These are phyloP conservation scores for Eupeodes luniger DNA, from an alignment of 2,888 invertebrate genomes.

Conservation along the genomic window DNA sequence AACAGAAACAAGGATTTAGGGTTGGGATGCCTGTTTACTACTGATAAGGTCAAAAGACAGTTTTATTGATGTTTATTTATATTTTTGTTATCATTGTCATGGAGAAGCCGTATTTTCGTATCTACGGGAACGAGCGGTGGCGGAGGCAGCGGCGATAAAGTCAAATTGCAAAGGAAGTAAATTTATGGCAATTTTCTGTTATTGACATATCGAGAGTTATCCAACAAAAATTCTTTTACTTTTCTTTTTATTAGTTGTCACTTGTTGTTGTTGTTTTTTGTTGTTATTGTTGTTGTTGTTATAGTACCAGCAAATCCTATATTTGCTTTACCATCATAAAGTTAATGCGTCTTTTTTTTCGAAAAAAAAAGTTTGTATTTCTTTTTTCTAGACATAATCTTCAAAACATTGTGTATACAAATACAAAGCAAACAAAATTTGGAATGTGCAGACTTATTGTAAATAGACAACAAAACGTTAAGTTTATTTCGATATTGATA, in stretches of 20 bases:
- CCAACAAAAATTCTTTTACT: not conserved
- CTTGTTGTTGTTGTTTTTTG: not conserved
- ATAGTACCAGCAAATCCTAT: not conserved
- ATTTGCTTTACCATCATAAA: slow-evolving; percentile 12
- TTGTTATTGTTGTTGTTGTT: not conserved
- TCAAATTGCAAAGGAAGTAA: slow-evolving; percentile 23
- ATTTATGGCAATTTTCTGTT: slow-evolving; percentile 17
- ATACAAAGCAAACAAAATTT: not conserved
- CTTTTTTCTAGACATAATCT: not conserved
- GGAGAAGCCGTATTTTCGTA: not conserved
- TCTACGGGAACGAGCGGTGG: too few species aligned
- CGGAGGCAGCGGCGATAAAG: not conserved
- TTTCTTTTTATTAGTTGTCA: slow-evolving; percentile 12
- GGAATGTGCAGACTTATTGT: not conserved
- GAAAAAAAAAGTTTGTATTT: not conserved
- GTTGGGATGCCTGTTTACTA: slow-evolving; percentile 34
- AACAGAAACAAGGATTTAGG: not conserved
- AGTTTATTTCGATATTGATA: slow-evolving; percentile 1
- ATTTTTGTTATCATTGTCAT: slow-evolving; percentile 55
- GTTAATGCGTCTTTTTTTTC: slow-evolving; percentile 6
- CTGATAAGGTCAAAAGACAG: slow-evolving; percentile 62
- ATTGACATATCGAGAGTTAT: not conserved
- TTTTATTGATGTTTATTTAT: slow-evolving; percentile 66
- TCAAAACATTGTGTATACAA: not conserved
- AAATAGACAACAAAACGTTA: slow-evolving; percentile 9